phyloP scores from a whole-genome alignment of 2,888 invertebrate species.

The Lepidocyrtoides sp. region DNA sequence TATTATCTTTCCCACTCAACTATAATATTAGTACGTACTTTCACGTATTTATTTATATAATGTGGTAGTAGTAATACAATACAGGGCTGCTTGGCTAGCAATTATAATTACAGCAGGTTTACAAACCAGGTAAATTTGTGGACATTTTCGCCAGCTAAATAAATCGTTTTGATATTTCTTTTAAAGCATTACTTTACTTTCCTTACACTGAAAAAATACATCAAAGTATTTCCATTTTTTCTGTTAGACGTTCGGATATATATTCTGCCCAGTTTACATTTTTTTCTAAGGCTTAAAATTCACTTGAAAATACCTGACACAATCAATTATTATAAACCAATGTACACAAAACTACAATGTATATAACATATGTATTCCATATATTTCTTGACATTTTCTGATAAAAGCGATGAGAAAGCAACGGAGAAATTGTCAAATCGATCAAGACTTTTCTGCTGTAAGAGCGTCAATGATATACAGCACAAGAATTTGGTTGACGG shows the following conservation, averaged over 20 bases:
- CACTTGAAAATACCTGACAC: too few relatives aligned
- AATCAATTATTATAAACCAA: too few relatives aligned
- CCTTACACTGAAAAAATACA: background rate
- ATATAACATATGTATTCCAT: too few relatives aligned
- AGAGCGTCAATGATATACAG: too few relatives aligned
- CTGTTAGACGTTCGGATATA: background rate
- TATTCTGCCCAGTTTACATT: background rate
- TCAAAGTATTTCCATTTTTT: background rate
- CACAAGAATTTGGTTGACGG: too few relatives aligned
- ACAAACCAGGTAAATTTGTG: slow-evolving; percentile 14
- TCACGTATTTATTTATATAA: background rate
- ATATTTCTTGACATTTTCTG: too few relatives aligned
- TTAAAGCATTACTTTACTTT: background rate
- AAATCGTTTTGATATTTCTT: background rate
- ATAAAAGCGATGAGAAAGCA: too few relatives aligned
- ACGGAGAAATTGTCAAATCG: too few relatives aligned
- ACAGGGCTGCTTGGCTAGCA: background rate
- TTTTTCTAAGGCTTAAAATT: background rate
- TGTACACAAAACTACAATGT: too few relatives aligned
- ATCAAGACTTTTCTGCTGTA: too few relatives aligned
- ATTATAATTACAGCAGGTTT: background rate
- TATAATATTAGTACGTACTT: background rate
- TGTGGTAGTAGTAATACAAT: background rate
- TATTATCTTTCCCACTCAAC: background rate
- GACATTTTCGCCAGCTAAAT: background rate